Conservation (phyloP, 2,888 invertebrate genomes). For the Cantharis flavilabris region DNA sequence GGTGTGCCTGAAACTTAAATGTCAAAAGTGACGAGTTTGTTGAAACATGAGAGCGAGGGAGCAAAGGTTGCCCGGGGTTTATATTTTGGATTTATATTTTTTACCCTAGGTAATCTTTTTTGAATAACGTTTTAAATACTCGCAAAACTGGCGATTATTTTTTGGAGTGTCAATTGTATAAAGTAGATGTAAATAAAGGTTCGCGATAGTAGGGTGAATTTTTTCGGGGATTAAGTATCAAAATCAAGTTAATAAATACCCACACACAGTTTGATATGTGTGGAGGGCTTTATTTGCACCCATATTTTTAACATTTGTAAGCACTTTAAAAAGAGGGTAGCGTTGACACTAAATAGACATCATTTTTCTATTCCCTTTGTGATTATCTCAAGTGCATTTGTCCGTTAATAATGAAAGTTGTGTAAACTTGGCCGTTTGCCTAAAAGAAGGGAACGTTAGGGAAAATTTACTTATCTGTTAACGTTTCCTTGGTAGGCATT, state of each 20-base stretch:
- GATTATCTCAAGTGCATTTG: slow-evolving; percentile 46
- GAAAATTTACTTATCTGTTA: slow-evolving; percentile 10
- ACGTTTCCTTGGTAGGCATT: background rate
- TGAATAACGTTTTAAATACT: slow-evolving; percentile 13
- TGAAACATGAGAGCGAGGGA: background rate
- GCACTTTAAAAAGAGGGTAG: slow-evolving; percentile 11
- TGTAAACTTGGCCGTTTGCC: slow-evolving; percentile 43
- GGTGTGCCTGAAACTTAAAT: background rate
- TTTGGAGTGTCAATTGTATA: slow-evolving; percentile 15
- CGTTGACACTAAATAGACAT: slow-evolving; percentile 23
- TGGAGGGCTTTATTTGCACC: slow-evolving; percentile 8
- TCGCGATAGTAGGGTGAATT: slow-evolving; percentile 21
- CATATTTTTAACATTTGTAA: slow-evolving; percentile 9
- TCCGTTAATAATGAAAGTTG: slow-evolving; percentile 53
- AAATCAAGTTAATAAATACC: slow-evolving; percentile 27
- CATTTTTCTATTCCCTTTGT: slow-evolving; percentile 29
- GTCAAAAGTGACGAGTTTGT: background rate
- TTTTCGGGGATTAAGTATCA: slow-evolving; percentile 25
- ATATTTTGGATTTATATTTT: slow-evolving; percentile 4
- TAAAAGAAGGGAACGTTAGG: slow-evolving; percentile 14
- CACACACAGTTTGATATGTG: slow-evolving; percentile 34
- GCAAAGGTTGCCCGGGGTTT: background rate
- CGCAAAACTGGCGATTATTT: slow-evolving; percentile 16
- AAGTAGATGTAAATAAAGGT: slow-evolving; percentile 20
- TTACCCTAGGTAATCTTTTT: slow-evolving; percentile 5